These are phyloP conservation scores for Timandra comae DNA, from an alignment of 2,888 invertebrate genomes.

Conservation along the genomic window DNA sequence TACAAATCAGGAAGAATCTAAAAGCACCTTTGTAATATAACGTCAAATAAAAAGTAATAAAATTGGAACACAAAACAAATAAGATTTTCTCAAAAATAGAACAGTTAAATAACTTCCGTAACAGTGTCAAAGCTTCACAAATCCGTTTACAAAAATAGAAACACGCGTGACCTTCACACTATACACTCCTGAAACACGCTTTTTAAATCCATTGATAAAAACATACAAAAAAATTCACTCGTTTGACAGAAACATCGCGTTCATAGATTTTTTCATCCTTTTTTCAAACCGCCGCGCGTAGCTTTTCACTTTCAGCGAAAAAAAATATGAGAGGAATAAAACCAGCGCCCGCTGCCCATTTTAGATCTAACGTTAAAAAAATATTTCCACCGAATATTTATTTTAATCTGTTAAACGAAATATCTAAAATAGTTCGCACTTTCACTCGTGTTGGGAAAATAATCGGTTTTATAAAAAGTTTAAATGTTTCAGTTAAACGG, in stretches of 20 bases:
- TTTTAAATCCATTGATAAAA: conserved; percentile 19
- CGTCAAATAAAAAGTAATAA: too few species aligned
- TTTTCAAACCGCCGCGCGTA: conserved; percentile 13
- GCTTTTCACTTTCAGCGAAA: conserved; percentile 33
- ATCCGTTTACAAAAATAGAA: too few species aligned
- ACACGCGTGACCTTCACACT: too few species aligned
- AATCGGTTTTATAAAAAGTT: not conserved
- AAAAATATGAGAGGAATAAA: conserved; percentile 28
- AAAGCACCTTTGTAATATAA: too few species aligned
- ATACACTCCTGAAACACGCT: not conserved
- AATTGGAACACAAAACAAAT: too few species aligned
- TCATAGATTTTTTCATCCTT: conserved; percentile 15
- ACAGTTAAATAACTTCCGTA: too few species aligned
- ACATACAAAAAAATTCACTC: conserved; percentile 15
- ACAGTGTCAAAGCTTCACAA: too few species aligned
- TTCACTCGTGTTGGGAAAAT: conserved; percentile 10
- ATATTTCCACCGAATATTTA: conserved; percentile 23
- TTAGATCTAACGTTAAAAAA: conserved; percentile 31
- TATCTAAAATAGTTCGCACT: conserved; percentile 21
- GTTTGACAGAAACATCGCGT: conserved; percentile 17
- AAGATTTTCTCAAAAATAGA: too few species aligned
- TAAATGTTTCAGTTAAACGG: not conserved
- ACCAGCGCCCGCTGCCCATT: conserved; percentile 16
- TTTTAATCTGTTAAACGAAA: conserved; percentile 19
- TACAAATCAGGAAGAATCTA: too few species aligned